These are phyloP conservation scores for Ganaspis sp. DNA, from an alignment of 1,140 invertebrate genomes.

Conservation along the genomic window DNA sequence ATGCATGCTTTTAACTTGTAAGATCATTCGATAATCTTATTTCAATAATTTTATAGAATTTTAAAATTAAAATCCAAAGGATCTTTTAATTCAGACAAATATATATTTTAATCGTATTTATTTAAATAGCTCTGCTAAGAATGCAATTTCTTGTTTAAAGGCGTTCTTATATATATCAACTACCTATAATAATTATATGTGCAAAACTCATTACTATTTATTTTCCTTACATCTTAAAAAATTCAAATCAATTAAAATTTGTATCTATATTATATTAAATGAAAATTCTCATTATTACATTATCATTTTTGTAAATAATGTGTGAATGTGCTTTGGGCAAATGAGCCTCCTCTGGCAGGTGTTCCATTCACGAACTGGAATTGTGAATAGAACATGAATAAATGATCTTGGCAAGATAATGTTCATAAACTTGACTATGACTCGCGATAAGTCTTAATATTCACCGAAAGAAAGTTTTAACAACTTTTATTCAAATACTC, in stretches of 20 bases:
- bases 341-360: conserved; percentile 5
- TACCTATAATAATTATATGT: neutral
- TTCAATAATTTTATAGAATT: neutral
- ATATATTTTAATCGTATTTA: neutral
- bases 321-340: conserved; percentile 8
- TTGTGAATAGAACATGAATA: conserved; percentile 16
- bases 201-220: no score
- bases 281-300: neutral
- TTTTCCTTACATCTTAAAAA: no score
- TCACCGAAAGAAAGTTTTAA: no score
- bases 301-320: neutral
- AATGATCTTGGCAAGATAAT: conserved; percentile 35
- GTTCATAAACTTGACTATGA: conserved; percentile 13
- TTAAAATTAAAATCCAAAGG: neutral
- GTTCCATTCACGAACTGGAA: neutral
- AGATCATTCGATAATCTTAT: neutral
- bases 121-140: neutral
- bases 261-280: no score
- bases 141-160: neutral
- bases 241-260: no score
- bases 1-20: neutral
- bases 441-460: conserved; percentile 34
- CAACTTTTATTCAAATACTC: no score
- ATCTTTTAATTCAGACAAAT: neutral
- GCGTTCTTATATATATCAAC: neutral